A percentile compares a stretch with the other conserved stretches of the same genome.
These are phyloP conservation scores for Rhynchopsitta pachyrhyncha DNA, from an alignment of 2,113 vertebrate species.

Conservation along the genomic window DNA sequence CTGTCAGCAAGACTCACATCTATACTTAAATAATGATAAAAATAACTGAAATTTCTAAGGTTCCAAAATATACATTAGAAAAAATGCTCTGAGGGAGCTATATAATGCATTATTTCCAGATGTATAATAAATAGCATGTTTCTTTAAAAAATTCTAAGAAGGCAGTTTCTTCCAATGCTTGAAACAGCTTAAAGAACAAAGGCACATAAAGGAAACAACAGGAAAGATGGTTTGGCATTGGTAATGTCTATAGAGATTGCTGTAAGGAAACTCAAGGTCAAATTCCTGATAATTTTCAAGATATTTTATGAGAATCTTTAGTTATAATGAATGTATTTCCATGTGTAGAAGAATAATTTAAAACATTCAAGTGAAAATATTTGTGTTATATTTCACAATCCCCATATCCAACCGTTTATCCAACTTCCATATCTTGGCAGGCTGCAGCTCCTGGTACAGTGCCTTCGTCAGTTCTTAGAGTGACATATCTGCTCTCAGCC, in stretches of 20 bases:
- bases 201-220: background rate
- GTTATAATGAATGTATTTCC: background rate
- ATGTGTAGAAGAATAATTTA: background rate
- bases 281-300: background rate
- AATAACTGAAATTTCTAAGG: slow-evolving; percentile 25
- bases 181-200: background rate
- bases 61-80: slow-evolving; percentile 12
- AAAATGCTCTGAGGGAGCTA: background rate
- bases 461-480: background rate
- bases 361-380: background rate
- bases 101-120: slow-evolving; percentile 56
- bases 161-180: slow-evolving; percentile 35
- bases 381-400: background rate
- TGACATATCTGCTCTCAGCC: background rate
- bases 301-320: background rate
- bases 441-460: background rate
- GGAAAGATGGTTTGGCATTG: background rate
- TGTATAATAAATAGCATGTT: slow-evolving; percentile 11
- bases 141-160: slow-evolving; percentile 28
- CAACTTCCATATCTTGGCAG: background rate
- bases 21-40: slow-evolving; percentile 40
- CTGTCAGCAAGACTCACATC: slow-evolving; percentile 35
- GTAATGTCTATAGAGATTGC: background rate
- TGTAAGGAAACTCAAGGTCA: background rate
- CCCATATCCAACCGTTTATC: background rate